Evolutionary conservation across 2,113 vertebrate genomes (phyloP).

Genomic region (Ia io): DNA sequence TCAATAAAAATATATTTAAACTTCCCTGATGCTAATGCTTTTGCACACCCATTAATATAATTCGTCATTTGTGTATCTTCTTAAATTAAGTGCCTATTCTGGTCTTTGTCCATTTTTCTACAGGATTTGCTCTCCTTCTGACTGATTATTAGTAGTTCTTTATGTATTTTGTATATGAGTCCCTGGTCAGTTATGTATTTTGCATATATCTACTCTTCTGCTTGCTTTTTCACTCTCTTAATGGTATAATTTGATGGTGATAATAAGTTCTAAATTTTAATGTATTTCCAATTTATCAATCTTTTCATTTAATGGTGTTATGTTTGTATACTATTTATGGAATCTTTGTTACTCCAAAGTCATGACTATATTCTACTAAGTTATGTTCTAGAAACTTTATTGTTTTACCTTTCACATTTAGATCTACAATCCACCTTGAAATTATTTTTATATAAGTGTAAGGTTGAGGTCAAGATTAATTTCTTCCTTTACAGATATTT

Average conservation of each 20-base stretch:
- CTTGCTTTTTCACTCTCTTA: constrained; percentile 11
- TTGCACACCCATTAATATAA: not conserved
- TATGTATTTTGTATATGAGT: not conserved
- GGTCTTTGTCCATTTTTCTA: not conserved
- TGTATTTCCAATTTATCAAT: not conserved
- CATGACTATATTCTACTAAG: not conserved
- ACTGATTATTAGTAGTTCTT: not conserved
- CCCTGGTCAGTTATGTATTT: not conserved
- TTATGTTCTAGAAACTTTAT: not conserved
- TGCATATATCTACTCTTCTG: not conserved
- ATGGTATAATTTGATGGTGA: not conserved
- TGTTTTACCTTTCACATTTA: constrained; percentile 22
- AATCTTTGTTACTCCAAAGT: not conserved
- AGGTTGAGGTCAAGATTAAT: not conserved
- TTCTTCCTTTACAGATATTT: not conserved
- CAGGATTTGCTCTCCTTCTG: not conserved
- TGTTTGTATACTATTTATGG: not conserved
- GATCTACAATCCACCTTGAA: not conserved
- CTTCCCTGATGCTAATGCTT: not conserved
- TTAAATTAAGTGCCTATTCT: not conserved
- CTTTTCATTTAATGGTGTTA: not conserved
- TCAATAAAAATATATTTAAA: not conserved
- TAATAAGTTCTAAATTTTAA: not conserved
- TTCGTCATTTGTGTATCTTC: not conserved
- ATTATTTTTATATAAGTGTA: not conserved